Base-by-base conservation (phyloP, 2,797 vertebrate species). In the Natrix natrix region DNA sequence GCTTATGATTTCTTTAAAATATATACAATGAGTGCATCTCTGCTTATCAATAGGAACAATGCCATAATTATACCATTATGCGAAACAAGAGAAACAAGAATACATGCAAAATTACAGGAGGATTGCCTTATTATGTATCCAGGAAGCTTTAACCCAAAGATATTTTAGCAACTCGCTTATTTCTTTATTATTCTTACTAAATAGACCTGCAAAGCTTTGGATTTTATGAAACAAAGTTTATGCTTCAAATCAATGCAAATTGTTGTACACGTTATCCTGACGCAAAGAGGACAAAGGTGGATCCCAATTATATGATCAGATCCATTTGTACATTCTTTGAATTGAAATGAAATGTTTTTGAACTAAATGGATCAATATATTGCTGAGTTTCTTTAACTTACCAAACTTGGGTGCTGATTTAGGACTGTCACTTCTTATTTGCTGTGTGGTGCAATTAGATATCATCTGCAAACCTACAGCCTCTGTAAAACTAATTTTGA, bases 381-480 rank as follows among this genome's bases (percentile, higher is more conserved):
- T 86, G 43, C 90, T 52, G 14, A 8, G 43, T 28, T 26, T 94
- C 91, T 92, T 90, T 26, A 78, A 92, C 98, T 99, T 96, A 99
- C 99, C 99, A 97, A 99, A 99, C 97, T 97, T 99, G 93, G 94
- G 95, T 94, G 97, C 97, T 94, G 99, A 98, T 92, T 97, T 98
- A 94, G 98, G 97, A 91, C 97, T 98, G 97, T 99, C 97, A 59
- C 98, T 99, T 97, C 97, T 98, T 90, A 99, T 90, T 96, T 97
- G 97, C 96, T 91, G 98, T 90, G 97, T 97, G 91, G 97, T 97
- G 92, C 95, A 97, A 63, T 69, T 96, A 93, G 98, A 96, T 90
- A 91, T 97, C 98, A 99, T 98, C 37, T 98, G 98, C 89, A 99
- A 98, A 69, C 99, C 99, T 86, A 99, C 94, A 92, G 97, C 97